These are phyloP conservation scores for Coboldia fuscipes DNA, from an alignment of 1,140 invertebrate genomes.

Conservation along the genomic window DNA sequence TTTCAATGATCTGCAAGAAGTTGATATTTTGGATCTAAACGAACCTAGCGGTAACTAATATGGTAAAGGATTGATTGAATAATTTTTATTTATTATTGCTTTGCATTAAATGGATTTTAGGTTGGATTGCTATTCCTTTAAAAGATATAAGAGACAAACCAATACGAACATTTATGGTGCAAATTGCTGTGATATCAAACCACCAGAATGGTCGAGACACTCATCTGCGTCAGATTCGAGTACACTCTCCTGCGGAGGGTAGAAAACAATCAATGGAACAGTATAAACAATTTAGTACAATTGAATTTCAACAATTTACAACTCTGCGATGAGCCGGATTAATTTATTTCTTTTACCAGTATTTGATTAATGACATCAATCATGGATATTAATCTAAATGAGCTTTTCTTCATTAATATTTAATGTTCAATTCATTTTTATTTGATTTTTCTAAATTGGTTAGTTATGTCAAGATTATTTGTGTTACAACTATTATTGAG, in stretches of 20 bases:
- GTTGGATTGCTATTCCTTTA: constrained; percentile 86
- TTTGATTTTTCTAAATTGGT: no score
- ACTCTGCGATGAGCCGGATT: constrained; percentile 46
- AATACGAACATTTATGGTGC: constrained; percentile 88
- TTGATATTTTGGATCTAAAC: constrained; percentile 82
- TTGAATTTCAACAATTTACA: constrained; percentile 60
- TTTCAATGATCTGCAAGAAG: constrained; percentile 94
- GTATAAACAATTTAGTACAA: constrained; percentile 55
- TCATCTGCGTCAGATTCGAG: constrained; percentile 91
- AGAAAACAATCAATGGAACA: constrained; percentile 47
- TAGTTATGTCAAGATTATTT: no score
- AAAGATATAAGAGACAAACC: constrained; percentile 74
- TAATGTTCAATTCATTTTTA: no score
- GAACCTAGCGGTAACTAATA: constrained; percentile 51
- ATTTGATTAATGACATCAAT: no score
- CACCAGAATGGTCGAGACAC: constrained; percentile 98
- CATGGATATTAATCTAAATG: no score
- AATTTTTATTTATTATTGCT: constrained; percentile 5
- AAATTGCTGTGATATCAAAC: constrained; percentile 92
- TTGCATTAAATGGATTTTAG: constrained; percentile 18
- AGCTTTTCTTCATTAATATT: no score
- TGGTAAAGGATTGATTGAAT: not conserved
- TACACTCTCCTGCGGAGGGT: constrained; percentile 78
- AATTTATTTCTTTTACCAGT: no score
- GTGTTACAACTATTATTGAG: no score